Percentiles rank a stretch among this genome's conserved stretches.
phyloP scores from a whole-genome alignment of 2,888 invertebrate genomes.

The Pristionchus japonicus region DNA sequence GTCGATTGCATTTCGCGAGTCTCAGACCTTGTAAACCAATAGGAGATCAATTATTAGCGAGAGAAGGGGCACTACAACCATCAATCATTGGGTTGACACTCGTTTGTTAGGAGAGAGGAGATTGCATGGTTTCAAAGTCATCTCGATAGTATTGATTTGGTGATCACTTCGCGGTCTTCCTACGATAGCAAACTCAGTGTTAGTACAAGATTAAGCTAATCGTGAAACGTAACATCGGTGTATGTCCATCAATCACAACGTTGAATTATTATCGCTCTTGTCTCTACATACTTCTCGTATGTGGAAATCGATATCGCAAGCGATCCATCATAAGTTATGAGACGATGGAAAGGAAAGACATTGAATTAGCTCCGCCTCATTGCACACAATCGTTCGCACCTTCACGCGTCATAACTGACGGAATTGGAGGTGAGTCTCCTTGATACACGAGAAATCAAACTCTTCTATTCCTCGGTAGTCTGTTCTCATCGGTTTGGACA shows the following conservation, averaged over 20 bases:
- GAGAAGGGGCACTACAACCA: neutral
- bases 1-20: neutral
- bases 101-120: neutral
- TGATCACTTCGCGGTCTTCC: too few relatives aligned
- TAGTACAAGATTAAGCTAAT: too few relatives aligned
- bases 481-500: too few relatives aligned
- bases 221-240: too few relatives aligned
- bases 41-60: conserved; percentile 17
- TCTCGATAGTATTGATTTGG: neutral
- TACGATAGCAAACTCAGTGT: too few relatives aligned
- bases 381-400: neutral
- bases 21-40: conserved; percentile 34
- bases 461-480: too few relatives aligned
- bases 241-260: too few relatives aligned
- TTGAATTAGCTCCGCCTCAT: neutral
- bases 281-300: too few relatives aligned
- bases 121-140: neutral
- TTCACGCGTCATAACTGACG: neutral
- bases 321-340: neutral
- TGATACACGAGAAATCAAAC: too few relatives aligned
- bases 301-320: neutral
- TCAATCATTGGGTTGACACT: conserved; percentile 6
- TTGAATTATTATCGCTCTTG: too few relatives aligned
- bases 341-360: neutral
- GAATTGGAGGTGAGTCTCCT: too few relatives aligned